Conservation (phyloP, 1,140 invertebrate genomes). For the Formica selysi region DNA sequence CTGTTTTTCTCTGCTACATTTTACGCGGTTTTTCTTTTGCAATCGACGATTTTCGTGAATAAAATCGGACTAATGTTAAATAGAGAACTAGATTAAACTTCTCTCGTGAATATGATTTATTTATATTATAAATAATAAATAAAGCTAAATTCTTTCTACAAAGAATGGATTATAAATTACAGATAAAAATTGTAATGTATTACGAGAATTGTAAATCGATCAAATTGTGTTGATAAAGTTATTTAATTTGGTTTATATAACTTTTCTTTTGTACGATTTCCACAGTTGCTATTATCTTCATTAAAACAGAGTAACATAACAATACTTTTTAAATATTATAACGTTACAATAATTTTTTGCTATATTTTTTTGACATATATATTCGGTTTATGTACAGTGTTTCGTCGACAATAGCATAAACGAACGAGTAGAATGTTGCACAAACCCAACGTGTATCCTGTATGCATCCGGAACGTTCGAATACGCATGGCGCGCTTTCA, state of each 20-base stretch:
- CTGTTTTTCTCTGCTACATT: background rate
- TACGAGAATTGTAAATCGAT: background rate
- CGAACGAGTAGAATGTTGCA: conserved; percentile 31
- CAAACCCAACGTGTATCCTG: background rate
- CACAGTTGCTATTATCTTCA: background rate
- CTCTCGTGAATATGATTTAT: background rate
- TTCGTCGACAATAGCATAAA: conserved; percentile 24
- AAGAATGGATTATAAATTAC: background rate
- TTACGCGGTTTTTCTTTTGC: background rate
- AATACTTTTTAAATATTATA: conserved; percentile 21
- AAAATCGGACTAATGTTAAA: background rate
- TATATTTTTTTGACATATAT: background rate
- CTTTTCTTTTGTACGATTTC: background rate
- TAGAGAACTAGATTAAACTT: background rate
- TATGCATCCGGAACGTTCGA: conserved; percentile 26
- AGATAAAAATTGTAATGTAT: background rate
- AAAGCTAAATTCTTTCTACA: background rate
- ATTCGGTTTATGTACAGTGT: background rate
- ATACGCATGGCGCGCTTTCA: conserved; percentile 36
- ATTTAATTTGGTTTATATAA: background rate
- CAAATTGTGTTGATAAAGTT: background rate
- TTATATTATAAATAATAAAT: background rate
- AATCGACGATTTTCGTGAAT: background rate
- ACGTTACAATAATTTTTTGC: conserved; percentile 27
- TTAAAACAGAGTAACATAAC: background rate